These are phyloP conservation scores for Anodontia alba DNA, from an alignment of 2,888 invertebrate genomes.

Conservation along the genomic window DNA sequence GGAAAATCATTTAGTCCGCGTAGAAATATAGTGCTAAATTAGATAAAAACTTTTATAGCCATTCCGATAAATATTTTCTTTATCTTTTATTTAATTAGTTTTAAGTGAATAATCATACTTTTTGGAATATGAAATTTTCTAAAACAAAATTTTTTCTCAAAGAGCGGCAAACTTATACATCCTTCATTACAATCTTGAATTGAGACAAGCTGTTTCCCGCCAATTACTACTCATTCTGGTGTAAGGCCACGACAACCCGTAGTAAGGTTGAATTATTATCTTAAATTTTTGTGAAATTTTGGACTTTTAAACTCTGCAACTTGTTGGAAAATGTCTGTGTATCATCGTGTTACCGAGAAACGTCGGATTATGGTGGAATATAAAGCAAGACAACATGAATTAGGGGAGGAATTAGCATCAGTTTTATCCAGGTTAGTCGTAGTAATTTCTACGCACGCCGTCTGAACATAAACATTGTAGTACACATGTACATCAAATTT, in stretches of 20 bases:
- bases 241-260: slow-evolving; percentile 74
- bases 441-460: slow-evolving; percentile 78
- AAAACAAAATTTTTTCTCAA: slow-evolving; percentile 14
- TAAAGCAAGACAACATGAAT: slow-evolving; percentile 66
- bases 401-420: slow-evolving; percentile 75
- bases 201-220: slow-evolving; percentile 83
- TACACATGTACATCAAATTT: slow-evolving; percentile 66
- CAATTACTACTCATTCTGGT: slow-evolving; percentile 84
- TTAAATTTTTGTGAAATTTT: slow-evolving; percentile 49
- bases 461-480: slow-evolving; percentile 81
- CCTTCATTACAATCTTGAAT: slow-evolving; percentile 70
- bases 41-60: no score
- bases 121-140: no score
- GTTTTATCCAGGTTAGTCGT: slow-evolving; percentile 80
- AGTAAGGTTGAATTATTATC: slow-evolving; percentile 69
- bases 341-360: slow-evolving; percentile 70
- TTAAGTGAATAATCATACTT: no score
- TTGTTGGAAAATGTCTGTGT: slow-evolving; percentile 67
- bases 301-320: slow-evolving; percentile 38
- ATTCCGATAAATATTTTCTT: no score
- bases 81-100: no score
- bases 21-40: background rate
- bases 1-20: slow-evolving; percentile 65
- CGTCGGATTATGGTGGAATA: slow-evolving; percentile 73
- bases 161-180: slow-evolving; percentile 40